A percentile compares a stretch with the other conserved stretches of the same genome.
phyloP scores from a whole-genome alignment of 2,888 invertebrate genomes.

The Pachydiplax longipennis region DNA sequence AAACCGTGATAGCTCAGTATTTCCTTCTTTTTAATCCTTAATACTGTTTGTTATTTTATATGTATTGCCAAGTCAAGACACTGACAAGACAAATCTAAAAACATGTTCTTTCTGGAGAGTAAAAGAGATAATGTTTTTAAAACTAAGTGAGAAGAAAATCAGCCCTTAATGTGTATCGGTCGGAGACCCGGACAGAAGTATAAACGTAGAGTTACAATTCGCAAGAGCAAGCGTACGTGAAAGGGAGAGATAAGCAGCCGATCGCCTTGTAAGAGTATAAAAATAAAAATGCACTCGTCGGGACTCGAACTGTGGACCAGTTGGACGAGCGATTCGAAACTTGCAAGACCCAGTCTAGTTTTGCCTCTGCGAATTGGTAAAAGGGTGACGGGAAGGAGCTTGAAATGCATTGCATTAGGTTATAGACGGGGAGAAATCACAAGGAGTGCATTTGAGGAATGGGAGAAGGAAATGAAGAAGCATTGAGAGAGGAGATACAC shows the following conservation, averaged over 20 bases:
- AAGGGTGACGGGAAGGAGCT: background rate
- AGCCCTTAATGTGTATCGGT: too few relatives aligned
- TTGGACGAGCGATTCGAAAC: slow-evolving; percentile 9
- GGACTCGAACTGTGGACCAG: slow-evolving; percentile 9
- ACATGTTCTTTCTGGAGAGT: too few relatives aligned
- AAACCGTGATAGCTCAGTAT: too few relatives aligned
- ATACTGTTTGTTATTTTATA: too few relatives aligned
- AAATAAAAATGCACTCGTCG: background rate
- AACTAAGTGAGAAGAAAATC: too few relatives aligned
- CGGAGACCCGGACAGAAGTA: too few relatives aligned
- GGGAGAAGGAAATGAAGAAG: background rate
- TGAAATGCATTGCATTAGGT: background rate
- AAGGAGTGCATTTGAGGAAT: background rate
- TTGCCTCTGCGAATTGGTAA: background rate
- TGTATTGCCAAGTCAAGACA: too few relatives aligned
- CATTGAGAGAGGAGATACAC: background rate
- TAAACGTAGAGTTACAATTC: too few relatives aligned
- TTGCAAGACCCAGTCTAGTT: background rate
- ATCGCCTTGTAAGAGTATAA: background rate
- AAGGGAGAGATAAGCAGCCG: background rate
- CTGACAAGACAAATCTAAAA: too few relatives aligned
- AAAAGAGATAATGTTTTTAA: too few relatives aligned
- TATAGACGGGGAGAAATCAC: background rate
- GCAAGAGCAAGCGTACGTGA: background rate
- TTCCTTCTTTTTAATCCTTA: too few relatives aligned